Evolutionary conservation across 2,113 vertebrate species (phyloP).

Genomic region (Girardinichthys multiradiatus): DNA sequence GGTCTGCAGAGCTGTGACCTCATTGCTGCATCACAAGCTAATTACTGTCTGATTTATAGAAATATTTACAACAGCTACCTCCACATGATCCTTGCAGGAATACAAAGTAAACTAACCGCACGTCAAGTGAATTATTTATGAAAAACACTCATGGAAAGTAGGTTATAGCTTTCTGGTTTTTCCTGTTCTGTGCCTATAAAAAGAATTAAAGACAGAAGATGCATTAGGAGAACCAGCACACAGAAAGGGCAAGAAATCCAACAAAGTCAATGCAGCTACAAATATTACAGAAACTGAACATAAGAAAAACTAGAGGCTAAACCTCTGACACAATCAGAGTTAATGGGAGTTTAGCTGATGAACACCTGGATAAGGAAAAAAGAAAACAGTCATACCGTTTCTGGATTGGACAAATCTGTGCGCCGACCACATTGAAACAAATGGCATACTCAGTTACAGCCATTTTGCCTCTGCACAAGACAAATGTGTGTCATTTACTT

Average conservation of each 20-base stretch:
- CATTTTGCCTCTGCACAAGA: no score
- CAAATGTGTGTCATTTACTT: no score
- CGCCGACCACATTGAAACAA: no score
- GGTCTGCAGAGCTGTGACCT: slow-evolving; percentile 12
- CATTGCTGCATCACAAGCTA: slow-evolving; percentile 4
- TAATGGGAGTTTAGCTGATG: no score
- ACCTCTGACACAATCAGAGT: no score
- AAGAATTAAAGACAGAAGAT: background rate
- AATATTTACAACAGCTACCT: slow-evolving; percentile 19
- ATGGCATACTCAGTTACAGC: no score
- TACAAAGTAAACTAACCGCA: slow-evolving; percentile 15
- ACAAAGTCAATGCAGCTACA: background rate
- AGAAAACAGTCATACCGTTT: no score
- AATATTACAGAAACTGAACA: background rate
- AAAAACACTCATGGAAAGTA: slow-evolving; percentile 11
- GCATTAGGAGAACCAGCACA: background rate
- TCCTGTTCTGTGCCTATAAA: background rate
- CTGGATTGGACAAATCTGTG: no score
- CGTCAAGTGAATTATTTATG: slow-evolving; percentile 38
- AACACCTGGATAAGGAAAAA: no score
- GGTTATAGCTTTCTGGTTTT: slow-evolving; percentile 2
- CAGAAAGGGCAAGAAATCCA: slow-evolving; percentile 2
- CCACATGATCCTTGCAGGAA: background rate
- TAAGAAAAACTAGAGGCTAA: no score
- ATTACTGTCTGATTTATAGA: slow-evolving; percentile 25